Evolutionary conservation across 2,888 invertebrate species (phyloP), one percentile per base, ranked within the genome.

Genomic region (Hypsopygia costalis): DNA sequence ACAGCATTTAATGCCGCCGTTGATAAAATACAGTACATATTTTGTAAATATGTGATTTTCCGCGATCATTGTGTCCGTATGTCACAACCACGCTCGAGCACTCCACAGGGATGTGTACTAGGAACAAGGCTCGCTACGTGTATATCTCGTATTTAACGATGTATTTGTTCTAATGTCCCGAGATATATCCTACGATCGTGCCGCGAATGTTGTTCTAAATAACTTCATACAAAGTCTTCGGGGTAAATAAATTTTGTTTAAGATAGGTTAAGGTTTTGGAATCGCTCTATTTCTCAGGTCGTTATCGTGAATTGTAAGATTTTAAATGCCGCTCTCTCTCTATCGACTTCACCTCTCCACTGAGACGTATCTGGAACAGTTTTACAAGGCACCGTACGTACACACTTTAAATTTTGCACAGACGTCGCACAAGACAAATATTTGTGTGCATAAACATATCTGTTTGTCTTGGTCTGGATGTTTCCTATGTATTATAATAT

Each of bases 81-180:
- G 51, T 57, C 48, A 37, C 49, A 34, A 0, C 30, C 49, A 44
- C 56, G 49, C 45, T 37, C 48, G 43, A 45, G 55, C 54, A 51
- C 51, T 52, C 43, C 33, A 25, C 43, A 41, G 54, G 57, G 62
- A 57, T 62, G 52, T 62, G 69, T 62, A 57, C 52, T 16, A 49
- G 56, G 47, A 68, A 69, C 69, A 67, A 62, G 55, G 31, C 44
- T 37, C 50, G 43, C 56, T 55, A 62, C 67, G 52, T 54, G 65
- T 58, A 61, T 62, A 63, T 52, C 49, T 59, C 52, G 56, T 61
- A 62, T 65, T 61, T 72, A 74, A 69, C 65, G 64, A 61, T 55
- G 59, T 63, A 71, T 76, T 73, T 69, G 71, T 72, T 64, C 62
- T 69, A 63, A 71, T 67, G 58, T 64, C 25, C 25, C 25, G 25